Conservation (phyloP, 1,140 invertebrate genomes). For the Archivesica marissinica region DNA sequence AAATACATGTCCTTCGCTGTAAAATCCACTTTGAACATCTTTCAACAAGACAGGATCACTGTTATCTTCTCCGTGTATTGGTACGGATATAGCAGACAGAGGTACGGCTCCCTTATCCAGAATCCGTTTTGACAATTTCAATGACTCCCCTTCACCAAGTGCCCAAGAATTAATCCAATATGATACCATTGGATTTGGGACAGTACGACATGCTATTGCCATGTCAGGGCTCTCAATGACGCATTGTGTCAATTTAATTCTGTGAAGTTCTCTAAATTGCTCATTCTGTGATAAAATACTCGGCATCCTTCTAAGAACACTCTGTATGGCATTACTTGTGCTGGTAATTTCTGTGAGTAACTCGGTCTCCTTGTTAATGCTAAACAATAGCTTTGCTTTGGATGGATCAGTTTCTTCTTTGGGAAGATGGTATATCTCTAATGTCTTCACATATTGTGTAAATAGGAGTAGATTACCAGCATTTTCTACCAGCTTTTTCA, state of each 20-base stretch:
- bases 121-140: not conserved
- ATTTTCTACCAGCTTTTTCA: constrained; percentile 71
- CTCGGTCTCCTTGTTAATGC: not conserved
- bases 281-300: not conserved
- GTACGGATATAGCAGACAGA: constrained; percentile 48
- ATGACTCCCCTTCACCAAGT: not conserved
- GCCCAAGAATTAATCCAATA: constrained; percentile 49
- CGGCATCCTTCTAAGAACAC: not conserved
- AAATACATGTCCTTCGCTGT: constrained; percentile 54
- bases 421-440: constrained; percentile 76
- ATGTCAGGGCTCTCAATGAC: not conserved
- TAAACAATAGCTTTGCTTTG: not conserved
- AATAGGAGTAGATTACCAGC: constrained; percentile 78
- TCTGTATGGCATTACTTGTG: not conserved
- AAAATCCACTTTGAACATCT: constrained; percentile 42
- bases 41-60: not conserved
- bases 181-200: not conserved
- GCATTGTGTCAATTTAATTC: not conserved
- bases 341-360: not conserved
- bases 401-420: constrained; percentile 20
- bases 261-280: not conserved
- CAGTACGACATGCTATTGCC: no score
- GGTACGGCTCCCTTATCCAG: constrained; percentile 50
- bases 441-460: constrained; percentile 77
- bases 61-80: constrained; percentile 13